phyloP scores from a whole-genome alignment of 2,888 invertebrate species.

The Hymenopus coronatus region DNA sequence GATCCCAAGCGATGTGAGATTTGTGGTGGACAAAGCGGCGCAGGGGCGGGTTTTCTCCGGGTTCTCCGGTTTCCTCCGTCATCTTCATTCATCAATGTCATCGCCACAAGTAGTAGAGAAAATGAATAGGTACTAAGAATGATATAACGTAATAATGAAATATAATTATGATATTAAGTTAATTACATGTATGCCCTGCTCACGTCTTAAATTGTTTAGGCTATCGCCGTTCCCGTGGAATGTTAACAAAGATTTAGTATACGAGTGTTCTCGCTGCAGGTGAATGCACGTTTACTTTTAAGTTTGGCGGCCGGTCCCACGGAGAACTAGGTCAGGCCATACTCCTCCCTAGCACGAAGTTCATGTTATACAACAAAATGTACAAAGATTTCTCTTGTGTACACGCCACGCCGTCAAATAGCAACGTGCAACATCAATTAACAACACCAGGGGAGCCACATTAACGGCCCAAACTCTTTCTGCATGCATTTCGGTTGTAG shows the following conservation, averaged over 20 bases:
- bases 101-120: too few relatives aligned
- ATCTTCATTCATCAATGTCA: too few relatives aligned
- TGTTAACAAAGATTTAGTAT: not conserved
- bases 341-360: not conserved
- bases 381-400: not conserved
- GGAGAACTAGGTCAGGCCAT: not conserved
- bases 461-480: not conserved
- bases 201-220: too few relatives aligned
- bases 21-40: too few relatives aligned
- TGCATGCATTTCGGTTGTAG: not conserved
- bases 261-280: not conserved
- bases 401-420: not conserved
- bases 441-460: not conserved
- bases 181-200: too few relatives aligned
- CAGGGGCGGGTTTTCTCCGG: too few relatives aligned
- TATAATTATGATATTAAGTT: too few relatives aligned
- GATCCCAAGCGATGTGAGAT: too few relatives aligned
- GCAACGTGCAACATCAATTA: not conserved
- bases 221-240: not conserved
- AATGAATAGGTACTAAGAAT: too few relatives aligned
- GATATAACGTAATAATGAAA: too few relatives aligned
- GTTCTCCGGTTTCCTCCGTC: too few relatives aligned
- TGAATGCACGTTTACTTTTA: not conserved
- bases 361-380: not conserved
- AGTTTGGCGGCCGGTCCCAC: not conserved